Evolutionary conservation across 2,797 vertebrate genomes (phyloP).

Genomic region (Melanotaenia parkinsoni): DNA sequence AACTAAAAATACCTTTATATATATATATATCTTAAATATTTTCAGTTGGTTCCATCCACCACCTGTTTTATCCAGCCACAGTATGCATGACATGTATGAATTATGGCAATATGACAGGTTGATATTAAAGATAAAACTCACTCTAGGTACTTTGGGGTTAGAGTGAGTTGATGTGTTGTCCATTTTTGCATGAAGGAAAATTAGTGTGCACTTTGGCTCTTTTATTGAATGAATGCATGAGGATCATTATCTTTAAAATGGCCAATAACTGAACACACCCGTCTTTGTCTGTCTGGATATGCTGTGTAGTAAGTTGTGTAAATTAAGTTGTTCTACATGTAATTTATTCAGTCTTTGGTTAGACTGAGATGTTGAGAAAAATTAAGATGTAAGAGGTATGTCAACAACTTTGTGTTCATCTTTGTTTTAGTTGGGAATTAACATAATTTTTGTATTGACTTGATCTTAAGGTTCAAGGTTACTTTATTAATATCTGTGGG

Average conservation of each 20-base stretch:
- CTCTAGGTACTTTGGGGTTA: neutral
- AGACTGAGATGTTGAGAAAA: neutral
- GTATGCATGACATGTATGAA: neutral
- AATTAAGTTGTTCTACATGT: conserved; percentile 9
- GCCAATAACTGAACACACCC: neutral
- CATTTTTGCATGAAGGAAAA: neutral
- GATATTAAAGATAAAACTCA: neutral
- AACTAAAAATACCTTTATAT: no score
- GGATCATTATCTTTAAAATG: neutral
- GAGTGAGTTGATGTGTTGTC: neutral
- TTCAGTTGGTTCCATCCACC: neutral
- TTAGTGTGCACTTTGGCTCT: neutral
- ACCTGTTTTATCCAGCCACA: neutral
- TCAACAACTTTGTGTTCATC: neutral
- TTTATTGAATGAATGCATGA: neutral
- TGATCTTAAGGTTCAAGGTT: no score
- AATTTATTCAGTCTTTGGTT: neutral
- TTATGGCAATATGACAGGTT: neutral
- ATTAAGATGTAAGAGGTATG: neutral
- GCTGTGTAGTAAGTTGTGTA: neutral
- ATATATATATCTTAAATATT: no score
- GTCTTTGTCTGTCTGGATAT: neutral
- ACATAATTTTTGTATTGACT: neutral
- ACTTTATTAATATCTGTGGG: no score
- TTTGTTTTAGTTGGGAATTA: neutral